Conservation (phyloP, 2,888 invertebrate species). For the Scaptomyza reducta region DNA sequence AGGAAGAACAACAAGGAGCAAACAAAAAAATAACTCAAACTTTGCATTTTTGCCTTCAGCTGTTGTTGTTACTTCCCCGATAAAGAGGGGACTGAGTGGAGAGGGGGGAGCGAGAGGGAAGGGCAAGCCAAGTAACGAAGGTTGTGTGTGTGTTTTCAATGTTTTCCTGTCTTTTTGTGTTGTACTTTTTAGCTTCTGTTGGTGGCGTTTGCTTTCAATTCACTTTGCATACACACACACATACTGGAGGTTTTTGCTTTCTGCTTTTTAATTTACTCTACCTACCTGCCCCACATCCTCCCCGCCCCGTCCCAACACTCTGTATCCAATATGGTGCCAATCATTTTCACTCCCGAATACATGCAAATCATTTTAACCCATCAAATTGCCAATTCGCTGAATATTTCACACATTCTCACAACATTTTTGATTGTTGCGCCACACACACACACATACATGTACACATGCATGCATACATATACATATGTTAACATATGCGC, state of each 20-base stretch:
- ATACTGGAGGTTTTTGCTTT: background rate
- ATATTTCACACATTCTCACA: constrained; percentile 19
- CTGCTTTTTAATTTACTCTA: constrained; percentile 48
- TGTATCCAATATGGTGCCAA: constrained; percentile 49
- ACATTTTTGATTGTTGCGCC: background rate
- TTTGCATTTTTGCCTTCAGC: constrained; percentile 55
- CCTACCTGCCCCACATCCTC: constrained; percentile 9
- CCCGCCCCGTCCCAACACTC: too few species aligned
- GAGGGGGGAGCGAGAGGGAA: background rate
- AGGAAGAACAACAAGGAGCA: too few species aligned
- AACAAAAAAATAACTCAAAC: constrained; percentile 24
- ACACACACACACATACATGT: background rate
- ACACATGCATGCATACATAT: background rate
- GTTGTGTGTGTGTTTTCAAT: constrained; percentile 1
- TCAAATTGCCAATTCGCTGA: constrained; percentile 28
- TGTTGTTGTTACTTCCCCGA: constrained; percentile 28
- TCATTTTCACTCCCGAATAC: constrained; percentile 32
- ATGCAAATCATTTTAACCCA: constrained; percentile 50
- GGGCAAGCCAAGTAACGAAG: background rate
- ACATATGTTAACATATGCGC: background rate
- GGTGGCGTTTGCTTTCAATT: constrained; percentile 50
- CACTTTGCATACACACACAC: constrained; percentile 36
- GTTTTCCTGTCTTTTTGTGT: constrained; percentile 11
- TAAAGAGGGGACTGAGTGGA: background rate
- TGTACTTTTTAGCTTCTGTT: constrained; percentile 48